Evolutionary conservation across 35 echinoderm and acorn worm genomes (phyloP).

Genomic region (Patiria miniata): DNA sequence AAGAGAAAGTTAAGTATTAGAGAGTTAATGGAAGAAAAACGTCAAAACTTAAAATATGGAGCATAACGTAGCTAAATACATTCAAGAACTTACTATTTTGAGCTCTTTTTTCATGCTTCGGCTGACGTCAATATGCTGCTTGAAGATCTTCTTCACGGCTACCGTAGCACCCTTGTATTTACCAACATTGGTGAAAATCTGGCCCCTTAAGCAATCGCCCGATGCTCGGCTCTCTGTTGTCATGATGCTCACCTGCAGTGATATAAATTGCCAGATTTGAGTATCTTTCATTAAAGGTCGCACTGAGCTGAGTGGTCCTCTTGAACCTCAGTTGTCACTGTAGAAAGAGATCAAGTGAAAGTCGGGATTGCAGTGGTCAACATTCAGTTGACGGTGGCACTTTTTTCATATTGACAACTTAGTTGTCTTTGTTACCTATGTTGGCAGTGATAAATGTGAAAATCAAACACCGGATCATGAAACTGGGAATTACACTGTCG

Average conservation of each 20-base stretch:
- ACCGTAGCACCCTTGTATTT: constrained; percentile 80
- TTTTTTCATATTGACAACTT: too few relatives aligned
- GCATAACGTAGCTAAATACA: background rate
- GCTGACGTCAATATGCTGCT: constrained; percentile 73
- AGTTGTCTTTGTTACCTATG: too few relatives aligned
- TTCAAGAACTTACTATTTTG: constrained; percentile 72
- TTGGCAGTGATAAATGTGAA: too few relatives aligned
- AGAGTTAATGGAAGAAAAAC: background rate
- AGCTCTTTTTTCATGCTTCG: constrained; percentile 84
- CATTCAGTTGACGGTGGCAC: too few relatives aligned
- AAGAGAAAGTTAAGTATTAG: background rate
- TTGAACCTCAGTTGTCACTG: too few relatives aligned
- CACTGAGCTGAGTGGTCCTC: too few relatives aligned
- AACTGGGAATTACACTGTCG: too few relatives aligned
- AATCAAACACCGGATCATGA: too few relatives aligned
- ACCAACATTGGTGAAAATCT: constrained; percentile 89
- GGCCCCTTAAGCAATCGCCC: constrained; percentile 60
- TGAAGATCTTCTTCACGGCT: constrained; percentile 80
- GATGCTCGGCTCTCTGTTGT: constrained; percentile 76
- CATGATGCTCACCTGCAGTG: constrained; percentile 69
- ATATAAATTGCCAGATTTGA: too few relatives aligned
- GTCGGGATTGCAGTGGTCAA: too few relatives aligned
- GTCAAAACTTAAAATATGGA: background rate
- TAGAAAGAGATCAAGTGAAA: too few relatives aligned
- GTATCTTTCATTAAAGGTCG: too few relatives aligned